Evolutionary conservation across 2,797 vertebrate genomes (phyloP).

Genomic region (Gouania willdenowi): DNA sequence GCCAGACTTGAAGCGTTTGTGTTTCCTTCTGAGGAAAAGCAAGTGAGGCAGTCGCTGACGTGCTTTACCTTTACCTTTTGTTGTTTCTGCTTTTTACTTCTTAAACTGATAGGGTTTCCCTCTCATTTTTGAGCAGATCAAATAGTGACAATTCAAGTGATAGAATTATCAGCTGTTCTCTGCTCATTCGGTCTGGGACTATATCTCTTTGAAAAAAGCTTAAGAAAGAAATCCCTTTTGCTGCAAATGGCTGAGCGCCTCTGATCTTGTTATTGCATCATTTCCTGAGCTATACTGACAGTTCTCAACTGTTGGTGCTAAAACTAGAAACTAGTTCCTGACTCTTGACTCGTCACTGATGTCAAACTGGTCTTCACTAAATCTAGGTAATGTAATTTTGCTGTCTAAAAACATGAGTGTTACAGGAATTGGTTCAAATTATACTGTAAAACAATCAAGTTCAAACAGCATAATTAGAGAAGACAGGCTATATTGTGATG

Average conservation of each 20-base stretch:
- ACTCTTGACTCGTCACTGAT: constrained; percentile 64
- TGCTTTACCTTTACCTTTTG: too few species aligned
- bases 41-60: too few species aligned
- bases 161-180: too few species aligned
- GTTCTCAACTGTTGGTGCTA: constrained; percentile 65
- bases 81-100: too few species aligned
- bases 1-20: too few species aligned
- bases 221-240: constrained; percentile 17
- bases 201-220: constrained; percentile 1
- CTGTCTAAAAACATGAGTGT: background rate
- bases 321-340: constrained; percentile 71
- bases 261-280: constrained; percentile 76
- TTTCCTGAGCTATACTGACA: constrained; percentile 67
- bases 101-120: too few species aligned
- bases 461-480: constrained; percentile 18
- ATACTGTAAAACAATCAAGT: constrained; percentile 1
- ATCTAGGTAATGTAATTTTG: constrained; percentile 3
- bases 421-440: background rate
- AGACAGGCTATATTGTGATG: constrained; percentile 23
- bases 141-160: too few species aligned
- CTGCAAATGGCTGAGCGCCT: constrained; percentile 39
- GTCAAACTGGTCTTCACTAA: constrained; percentile 24
- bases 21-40: too few species aligned
- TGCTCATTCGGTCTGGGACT: too few species aligned
- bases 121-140: too few species aligned